A percentile compares a stretch with the other conserved stretches of the same genome.
Conservation (phyloP, 2,888 invertebrate genomes). For the Crematogaster levior region DNA sequence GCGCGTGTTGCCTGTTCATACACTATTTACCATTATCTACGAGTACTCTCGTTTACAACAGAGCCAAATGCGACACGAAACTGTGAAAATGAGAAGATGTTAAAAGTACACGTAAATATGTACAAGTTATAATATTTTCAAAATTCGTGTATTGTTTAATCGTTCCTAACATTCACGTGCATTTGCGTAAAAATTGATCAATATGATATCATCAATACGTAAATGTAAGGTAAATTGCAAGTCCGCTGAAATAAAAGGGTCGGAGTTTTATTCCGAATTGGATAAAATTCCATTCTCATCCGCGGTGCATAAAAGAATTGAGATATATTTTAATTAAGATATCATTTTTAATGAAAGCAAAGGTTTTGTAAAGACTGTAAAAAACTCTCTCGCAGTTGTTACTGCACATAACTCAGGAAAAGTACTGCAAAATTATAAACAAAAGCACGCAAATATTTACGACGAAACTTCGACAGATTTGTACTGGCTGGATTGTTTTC, state of each 20-base stretch:
- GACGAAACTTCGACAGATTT: neutral
- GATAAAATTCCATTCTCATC: slow-evolving; percentile 3
- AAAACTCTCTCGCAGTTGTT: neutral
- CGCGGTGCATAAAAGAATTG: neutral
- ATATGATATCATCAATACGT: neutral
- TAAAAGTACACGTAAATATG: neutral
- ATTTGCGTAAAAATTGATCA: slow-evolving; percentile 15
- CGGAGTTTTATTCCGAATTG: slow-evolving; percentile 6
- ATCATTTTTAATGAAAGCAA: slow-evolving; percentile 5
- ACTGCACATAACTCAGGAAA: neutral
- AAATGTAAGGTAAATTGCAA: neutral
- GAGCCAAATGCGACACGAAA: neutral
- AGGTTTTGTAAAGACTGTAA: neutral
- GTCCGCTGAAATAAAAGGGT: neutral
- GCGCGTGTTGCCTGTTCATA: slow-evolving; percentile 23
- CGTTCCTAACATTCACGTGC: neutral
- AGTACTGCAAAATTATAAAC: neutral
- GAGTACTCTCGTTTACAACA: neutral
- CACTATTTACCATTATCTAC: slow-evolving; percentile 23
- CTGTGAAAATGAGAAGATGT: neutral
- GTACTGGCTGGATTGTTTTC: neutral
- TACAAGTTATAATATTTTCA: neutral
- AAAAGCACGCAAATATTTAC: slow-evolving; percentile 23
- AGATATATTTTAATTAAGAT: slow-evolving; percentile 12
- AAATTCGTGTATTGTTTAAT: neutral